Percentiles rank a stretch among this genome's conserved stretches.
phyloP scores from a whole-genome alignment of 2,888 invertebrate genomes.

The Leptothorax acervorum region DNA sequence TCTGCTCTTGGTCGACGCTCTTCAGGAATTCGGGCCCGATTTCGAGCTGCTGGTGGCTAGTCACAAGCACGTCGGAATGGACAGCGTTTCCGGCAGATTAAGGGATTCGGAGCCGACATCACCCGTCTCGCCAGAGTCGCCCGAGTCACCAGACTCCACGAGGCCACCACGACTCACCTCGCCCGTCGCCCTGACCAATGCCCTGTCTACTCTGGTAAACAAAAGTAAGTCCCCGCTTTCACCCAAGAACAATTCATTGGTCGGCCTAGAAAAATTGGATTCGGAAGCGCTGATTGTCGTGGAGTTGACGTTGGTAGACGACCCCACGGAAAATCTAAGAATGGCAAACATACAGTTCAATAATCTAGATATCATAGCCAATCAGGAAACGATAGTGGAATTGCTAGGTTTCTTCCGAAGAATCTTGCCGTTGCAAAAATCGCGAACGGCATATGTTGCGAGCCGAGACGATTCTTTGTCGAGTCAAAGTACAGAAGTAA shows the following conservation, averaged over 20 bases:
- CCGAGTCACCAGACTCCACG: conserved; percentile 89
- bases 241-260: conserved; percentile 78
- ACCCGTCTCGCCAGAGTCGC: conserved; percentile 93
- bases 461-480: conserved; percentile 79
- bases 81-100: conserved; percentile 96
- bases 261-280: conserved; percentile 85
- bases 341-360: conserved; percentile 97
- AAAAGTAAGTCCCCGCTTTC: conserved; percentile 76
- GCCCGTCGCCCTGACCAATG: conserved; percentile 87
- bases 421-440: conserved; percentile 86
- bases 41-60: conserved; percentile 97
- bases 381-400: conserved; percentile 98
- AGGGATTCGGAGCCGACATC: conserved; percentile 97
- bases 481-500: conserved; percentile 72
- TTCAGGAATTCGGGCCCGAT: conserved; percentile 98
- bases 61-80: conserved; percentile 98
- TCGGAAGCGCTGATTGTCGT: conserved; percentile 92
- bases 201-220: conserved; percentile 86
- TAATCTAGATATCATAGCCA: conserved; percentile 97
- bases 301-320: conserved; percentile 92
- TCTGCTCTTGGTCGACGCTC: conserved; percentile 96
- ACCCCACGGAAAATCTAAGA: conserved; percentile 85
- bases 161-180: conserved; percentile 86
- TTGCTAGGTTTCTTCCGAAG: conserved; percentile 95
- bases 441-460: conserved; percentile 68